Evolutionary conservation across 2,888 invertebrate genomes (phyloP).

Genomic region (Melolontha melolontha): DNA sequence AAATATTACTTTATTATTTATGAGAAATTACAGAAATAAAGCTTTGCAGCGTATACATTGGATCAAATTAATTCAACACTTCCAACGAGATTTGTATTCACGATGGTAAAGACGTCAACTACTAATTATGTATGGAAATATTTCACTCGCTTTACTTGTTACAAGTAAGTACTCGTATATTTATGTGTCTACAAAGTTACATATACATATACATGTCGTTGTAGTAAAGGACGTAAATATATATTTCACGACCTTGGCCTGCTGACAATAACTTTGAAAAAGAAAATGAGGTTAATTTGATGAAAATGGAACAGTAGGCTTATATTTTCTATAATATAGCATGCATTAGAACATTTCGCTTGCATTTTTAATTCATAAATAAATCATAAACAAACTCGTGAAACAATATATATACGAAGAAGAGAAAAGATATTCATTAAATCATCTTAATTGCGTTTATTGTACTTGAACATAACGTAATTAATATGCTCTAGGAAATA

Average conservation of each 20-base stretch:
- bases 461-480: too few species aligned
- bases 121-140: not conserved
- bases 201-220: not conserved
- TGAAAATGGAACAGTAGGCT: slow-evolving; percentile 31
- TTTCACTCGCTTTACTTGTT: not conserved
- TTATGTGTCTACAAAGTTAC: not conserved
- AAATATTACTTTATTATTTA: too few species aligned
- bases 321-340: slow-evolving; percentile 13
- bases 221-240: slow-evolving; percentile 11
- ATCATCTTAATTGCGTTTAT: too few species aligned
- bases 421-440: not conserved
- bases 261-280: slow-evolving; percentile 27
- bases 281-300: slow-evolving; percentile 33
- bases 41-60: too few species aligned
- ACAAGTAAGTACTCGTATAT: not conserved
- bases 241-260: slow-evolving; percentile 33
- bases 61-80: too few species aligned
- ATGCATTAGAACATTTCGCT: too few species aligned
- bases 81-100: too few species aligned
- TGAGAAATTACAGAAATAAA: too few species aligned
- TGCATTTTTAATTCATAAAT: slow-evolving; percentile 13
- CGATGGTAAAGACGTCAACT: too few species aligned
- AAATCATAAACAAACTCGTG: not conserved
- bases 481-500: not conserved
- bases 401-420: not conserved